Base-by-base conservation (phyloP, 1,140 invertebrate genomes). In the Lutraria rhynchaena region DNA sequence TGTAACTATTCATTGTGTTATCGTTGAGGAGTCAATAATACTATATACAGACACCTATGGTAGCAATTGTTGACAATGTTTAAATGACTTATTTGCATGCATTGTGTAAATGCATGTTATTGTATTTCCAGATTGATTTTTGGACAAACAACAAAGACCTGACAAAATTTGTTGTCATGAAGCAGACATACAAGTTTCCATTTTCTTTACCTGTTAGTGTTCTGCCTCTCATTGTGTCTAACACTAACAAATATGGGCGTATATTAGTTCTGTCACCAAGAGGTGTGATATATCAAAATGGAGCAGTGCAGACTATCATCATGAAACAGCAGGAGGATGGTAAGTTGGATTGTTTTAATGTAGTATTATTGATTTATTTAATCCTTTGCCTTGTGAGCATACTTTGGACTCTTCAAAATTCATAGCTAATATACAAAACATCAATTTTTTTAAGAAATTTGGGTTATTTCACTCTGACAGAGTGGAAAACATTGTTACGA, bases 241-340 rank as follows among this genome's bases (percentile, higher is more conserved):
- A 78, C 24, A 84, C 84, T 9, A 74, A 81, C 51, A 80, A 76
- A 31, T 87, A 86, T 82, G 85, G 86, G 19, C 83, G 84, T n/a
- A 63, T 85, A 5, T 29, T 88, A 19, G 44, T 87, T 15, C 44
- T 89, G 35, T 82, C 75, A 0, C 53, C 67, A 74, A 76, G 86
- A 49, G 86, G 88, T 19, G 83, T 83, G 51, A 87, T 88, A 11
- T 87, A 88, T 46, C 89, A 90, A 55, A 86, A 85, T 67, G 89
- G 89, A 51, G 87, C 88, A 24, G 87, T 88, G 1, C 84, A 90
- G 60, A 89, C 87, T 17, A 65, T 86, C 29, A 86, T 89, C 15
- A 75, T 84, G 44, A 53, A 61, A 44, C 58, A 81, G 31, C 51
- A 83, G 9, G 55, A 70, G n/a, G 74, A 58, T 51, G 46, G 70